These are phyloP conservation scores for Orchestia grillus DNA, from an alignment of 1,140 invertebrate species.

Conservation along the genomic window DNA sequence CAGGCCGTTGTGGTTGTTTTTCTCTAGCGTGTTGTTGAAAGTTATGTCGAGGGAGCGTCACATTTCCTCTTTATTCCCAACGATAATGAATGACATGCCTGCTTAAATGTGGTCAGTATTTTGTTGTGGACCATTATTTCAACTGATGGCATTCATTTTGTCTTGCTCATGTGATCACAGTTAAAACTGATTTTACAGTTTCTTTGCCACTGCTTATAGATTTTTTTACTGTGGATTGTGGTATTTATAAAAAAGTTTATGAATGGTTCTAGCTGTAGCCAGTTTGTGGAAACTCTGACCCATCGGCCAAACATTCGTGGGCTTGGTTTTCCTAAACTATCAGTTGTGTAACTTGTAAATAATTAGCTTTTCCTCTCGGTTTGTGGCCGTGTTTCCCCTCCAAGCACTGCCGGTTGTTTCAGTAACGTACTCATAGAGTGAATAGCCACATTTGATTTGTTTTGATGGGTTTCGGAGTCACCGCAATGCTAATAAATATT, in stretches of 20 bases:
- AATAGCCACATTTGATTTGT: constrained; percentile 20
- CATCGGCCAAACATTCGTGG: constrained; percentile 41
- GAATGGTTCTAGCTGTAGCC: constrained; percentile 27
- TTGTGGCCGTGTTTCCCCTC: constrained; percentile 32
- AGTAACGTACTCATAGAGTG: constrained; percentile 26
- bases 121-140: constrained; percentile 32
- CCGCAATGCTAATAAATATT: constrained; percentile 54
- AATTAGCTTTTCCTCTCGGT: neutral
- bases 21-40: constrained; percentile 33
- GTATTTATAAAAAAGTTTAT: constrained; percentile 43
- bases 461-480: neutral
- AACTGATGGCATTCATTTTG: constrained; percentile 35
- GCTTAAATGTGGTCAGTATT: constrained; percentile 47
- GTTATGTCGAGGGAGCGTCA: neutral
- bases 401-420: constrained; percentile 28
- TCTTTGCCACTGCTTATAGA: constrained; percentile 35
- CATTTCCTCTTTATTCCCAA: neutral
- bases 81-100: constrained; percentile 40
- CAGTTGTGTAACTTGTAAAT: neutral
- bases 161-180: neutral
- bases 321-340: constrained; percentile 6
- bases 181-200: constrained; percentile 24
- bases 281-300: constrained; percentile 34
- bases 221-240: constrained; percentile 48
- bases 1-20: neutral